Percentiles rank a stretch among this genome's conserved stretches.
phyloP scores from a whole-genome alignment of 2,113 vertebrate species.

The Pangasianodon gigas region DNA sequence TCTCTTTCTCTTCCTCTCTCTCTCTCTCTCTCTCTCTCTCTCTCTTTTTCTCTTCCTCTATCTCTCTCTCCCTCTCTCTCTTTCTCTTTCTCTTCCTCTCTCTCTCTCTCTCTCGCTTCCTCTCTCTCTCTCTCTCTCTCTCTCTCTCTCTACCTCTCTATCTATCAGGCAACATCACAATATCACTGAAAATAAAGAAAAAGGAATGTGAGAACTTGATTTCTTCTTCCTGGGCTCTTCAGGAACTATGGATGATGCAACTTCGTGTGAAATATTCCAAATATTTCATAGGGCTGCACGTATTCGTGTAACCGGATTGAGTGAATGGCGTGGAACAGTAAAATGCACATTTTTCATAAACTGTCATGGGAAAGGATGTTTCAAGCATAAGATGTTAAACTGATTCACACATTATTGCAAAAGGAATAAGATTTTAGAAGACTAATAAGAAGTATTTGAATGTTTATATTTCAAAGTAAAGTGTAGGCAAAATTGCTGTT shows the following conservation, averaged over 20 bases:
- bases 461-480: background rate
- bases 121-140: background rate
- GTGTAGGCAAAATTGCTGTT: background rate
- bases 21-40: background rate
- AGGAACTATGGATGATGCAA: background rate
- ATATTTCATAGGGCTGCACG: too few relatives aligned
- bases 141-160: background rate
- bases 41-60: too few relatives aligned
- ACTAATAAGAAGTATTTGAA: background rate
- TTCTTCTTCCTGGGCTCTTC: background rate
- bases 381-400: too few relatives aligned
- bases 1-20: too few relatives aligned
- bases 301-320: background rate
- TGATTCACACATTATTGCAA: too few relatives aligned
- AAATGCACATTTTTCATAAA: too few relatives aligned
- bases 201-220: too few relatives aligned
- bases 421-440: background rate
- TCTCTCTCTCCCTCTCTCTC: background rate
- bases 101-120: too few relatives aligned
- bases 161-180: background rate
- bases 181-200: too few relatives aligned
- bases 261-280: background rate
- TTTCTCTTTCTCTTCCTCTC: too few relatives aligned
- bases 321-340: background rate
- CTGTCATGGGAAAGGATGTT: background rate